Conservation (phyloP, 2,797 vertebrate species). For the Sorex maritimensis region DNA sequence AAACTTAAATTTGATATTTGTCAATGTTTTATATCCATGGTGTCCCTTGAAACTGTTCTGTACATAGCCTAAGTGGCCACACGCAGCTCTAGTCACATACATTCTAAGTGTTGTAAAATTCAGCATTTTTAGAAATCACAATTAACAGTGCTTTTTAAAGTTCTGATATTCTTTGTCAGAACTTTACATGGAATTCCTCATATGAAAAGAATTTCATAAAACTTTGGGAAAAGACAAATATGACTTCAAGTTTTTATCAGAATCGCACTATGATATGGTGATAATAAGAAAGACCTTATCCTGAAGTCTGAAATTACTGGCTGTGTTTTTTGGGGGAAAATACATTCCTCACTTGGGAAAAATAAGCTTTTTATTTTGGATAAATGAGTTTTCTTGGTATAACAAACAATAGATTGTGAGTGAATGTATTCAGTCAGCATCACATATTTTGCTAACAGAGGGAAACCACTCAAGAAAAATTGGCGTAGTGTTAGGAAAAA, state of each 20-base stretch:
- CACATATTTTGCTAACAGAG: slow-evolving; percentile 42
- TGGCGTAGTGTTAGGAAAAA: slow-evolving; percentile 24
- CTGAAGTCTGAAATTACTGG: slow-evolving; percentile 66
- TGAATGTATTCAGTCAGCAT: slow-evolving; percentile 34
- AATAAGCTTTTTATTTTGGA: slow-evolving; percentile 65
- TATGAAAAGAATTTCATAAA: slow-evolving; percentile 50
- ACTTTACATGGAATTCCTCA: slow-evolving; percentile 43
- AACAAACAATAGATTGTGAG: slow-evolving; percentile 48
- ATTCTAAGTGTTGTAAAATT: neutral
- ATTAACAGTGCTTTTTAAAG: neutral
- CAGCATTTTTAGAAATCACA: neutral
- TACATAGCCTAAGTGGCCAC: neutral
- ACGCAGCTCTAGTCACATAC: neutral
- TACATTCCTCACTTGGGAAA: slow-evolving; percentile 47
- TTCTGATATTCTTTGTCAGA: slow-evolving; percentile 1
- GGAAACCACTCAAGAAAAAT: slow-evolving; percentile 58
- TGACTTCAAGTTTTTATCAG: neutral
- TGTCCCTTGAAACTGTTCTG: neutral
- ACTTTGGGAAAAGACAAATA: slow-evolving; percentile 7
- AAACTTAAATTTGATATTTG: neutral
- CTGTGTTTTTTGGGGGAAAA: slow-evolving; percentile 33
- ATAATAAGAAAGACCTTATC: neutral
- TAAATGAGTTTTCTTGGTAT: slow-evolving; percentile 60
- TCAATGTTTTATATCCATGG: neutral
- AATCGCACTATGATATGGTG: neutral